Percentiles rank a stretch among this genome's conserved stretches.
Conservation (phyloP, 2,888 invertebrate species). For the Blomia tropicalis region DNA sequence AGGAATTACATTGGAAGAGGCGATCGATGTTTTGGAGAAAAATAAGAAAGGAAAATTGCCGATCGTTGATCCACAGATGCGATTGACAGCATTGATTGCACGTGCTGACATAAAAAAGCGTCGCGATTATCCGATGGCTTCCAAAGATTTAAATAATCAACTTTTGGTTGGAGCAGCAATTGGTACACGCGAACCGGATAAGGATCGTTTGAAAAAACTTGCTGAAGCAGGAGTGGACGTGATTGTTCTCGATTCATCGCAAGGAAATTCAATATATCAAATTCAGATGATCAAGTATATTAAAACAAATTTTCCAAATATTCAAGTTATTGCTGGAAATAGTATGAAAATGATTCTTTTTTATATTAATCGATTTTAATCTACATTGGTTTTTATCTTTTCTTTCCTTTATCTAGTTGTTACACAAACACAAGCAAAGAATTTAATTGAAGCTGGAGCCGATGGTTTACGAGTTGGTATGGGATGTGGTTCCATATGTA, state of each 20-base stretch:
- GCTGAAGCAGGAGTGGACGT: conserved; percentile 86
- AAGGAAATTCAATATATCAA: conserved; percentile 91
- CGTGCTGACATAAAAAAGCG: conserved; percentile 95
- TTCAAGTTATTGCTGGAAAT: conserved; percentile 91
- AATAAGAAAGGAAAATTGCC: conserved; percentile 71
- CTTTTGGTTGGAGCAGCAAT: conserved; percentile 83
- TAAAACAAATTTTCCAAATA: conserved; percentile 62
- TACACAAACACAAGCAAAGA: conserved; percentile 86
- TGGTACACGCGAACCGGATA: conserved; percentile 71
- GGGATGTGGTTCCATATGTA: conserved; percentile 1
- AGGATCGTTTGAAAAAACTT: conserved; percentile 56
- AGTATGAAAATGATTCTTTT: conserved; percentile 46
- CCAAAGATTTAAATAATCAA: conserved; percentile 90
- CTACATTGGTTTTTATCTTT: too few species aligned
- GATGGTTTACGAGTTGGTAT: not conserved
- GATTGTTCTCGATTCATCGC: conserved; percentile 87
- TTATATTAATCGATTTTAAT: too few species aligned
- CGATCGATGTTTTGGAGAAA: conserved; percentile 81
- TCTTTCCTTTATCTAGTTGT: conserved; percentile 49
- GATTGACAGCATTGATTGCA: conserved; percentile 85
- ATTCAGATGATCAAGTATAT: conserved; percentile 83
- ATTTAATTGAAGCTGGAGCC: conserved; percentile 55
- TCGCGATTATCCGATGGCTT: conserved; percentile 85
- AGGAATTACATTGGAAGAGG: conserved; percentile 75
- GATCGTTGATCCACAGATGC: conserved; percentile 48